Percentiles rank a stretch among this genome's conserved stretches.
These are phyloP conservation scores for Aulostomus chinensis DNA, from an alignment of 2,797 vertebrate species.

Conservation along the genomic window DNA sequence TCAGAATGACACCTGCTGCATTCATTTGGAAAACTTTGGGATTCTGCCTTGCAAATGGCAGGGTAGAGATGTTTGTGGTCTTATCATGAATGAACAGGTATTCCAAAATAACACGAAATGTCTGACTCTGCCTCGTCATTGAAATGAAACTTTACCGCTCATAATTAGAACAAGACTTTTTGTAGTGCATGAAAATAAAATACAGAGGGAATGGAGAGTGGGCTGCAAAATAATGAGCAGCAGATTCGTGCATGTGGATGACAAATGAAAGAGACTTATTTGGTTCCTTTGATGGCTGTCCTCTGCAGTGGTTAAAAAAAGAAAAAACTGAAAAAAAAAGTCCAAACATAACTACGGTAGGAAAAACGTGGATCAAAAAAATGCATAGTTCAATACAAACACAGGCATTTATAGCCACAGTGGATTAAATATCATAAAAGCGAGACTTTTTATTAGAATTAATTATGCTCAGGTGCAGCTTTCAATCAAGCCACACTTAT, in stretches of 20 bases:
- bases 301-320: constrained; percentile 13
- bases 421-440: too few relatives aligned
- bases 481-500: too few relatives aligned
- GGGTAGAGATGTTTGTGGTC: not conserved
- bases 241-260: constrained; percentile 5
- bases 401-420: too few relatives aligned
- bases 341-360: too few relatives aligned
- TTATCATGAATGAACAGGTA: constrained; percentile 20
- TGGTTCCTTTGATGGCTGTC: constrained; percentile 10
- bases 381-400: too few relatives aligned
- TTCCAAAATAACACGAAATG: constrained; percentile 14
- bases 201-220: constrained; percentile 4
- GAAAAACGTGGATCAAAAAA: too few relatives aligned
- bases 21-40: not conserved
- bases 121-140: not conserved
- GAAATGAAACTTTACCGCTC: not conserved
- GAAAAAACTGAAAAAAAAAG: too few relatives aligned
- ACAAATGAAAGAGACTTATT: constrained; percentile 8
- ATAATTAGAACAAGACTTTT: constrained; percentile 21
- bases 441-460: too few relatives aligned
- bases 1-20: constrained; percentile 13
- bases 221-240: constrained; percentile 50
- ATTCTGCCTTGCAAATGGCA: not conserved
- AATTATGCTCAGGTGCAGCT: too few relatives aligned
- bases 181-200: not conserved